Base-by-base conservation (phyloP, 1,140 invertebrate genomes). In the Muscidifurax raptorellus region DNA sequence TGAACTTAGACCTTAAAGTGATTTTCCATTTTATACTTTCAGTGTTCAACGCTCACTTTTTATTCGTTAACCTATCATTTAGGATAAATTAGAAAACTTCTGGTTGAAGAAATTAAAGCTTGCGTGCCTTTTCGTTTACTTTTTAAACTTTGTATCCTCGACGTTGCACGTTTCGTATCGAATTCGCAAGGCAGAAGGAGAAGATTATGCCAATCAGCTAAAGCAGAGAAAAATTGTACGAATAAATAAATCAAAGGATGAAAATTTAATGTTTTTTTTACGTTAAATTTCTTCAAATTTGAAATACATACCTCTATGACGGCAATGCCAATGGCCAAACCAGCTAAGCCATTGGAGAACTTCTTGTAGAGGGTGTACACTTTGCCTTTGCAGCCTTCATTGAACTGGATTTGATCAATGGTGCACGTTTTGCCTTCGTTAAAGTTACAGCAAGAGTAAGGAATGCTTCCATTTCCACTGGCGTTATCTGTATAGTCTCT, bases 201-300 rank as follows among this genome's bases (percentile, higher is more conserved):
- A 97, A 98, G n/a, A 97, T 94, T 12, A 98, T 96, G 27, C 97
- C 97, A 86, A 98, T 92, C 28, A 97, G 90, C 96, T 98, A 94
- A 36, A 87, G 88, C 2, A 71, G 22, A 79, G 27, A 69, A 69
- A 75, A 86, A 64, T 85, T 27, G 83, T 28, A 36, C 80, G 4
- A 6, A 69, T 74, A 67, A 76, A 18, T 44, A 27, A 76, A 47
- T n/a, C 15, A n/a, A 47, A 47, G 15, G 22, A n/a, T 47, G 28
- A 69, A 7, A 27, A 25, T 52, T 18, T 12, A 15, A 9, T 74
- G 7, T 36, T 32, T 36, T 59, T 69, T n/a, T 69, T 30, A n/a
- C n/a, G n/a, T 30, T 12, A 69, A 67, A 66, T 66, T 67, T n/a
- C n/a, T n/a, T 40, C 7, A 40, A 30, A 28, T 69, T 69, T 15